Base-by-base conservation (phyloP, 2,888 invertebrate species). In the Helicoverpa assulta region DNA sequence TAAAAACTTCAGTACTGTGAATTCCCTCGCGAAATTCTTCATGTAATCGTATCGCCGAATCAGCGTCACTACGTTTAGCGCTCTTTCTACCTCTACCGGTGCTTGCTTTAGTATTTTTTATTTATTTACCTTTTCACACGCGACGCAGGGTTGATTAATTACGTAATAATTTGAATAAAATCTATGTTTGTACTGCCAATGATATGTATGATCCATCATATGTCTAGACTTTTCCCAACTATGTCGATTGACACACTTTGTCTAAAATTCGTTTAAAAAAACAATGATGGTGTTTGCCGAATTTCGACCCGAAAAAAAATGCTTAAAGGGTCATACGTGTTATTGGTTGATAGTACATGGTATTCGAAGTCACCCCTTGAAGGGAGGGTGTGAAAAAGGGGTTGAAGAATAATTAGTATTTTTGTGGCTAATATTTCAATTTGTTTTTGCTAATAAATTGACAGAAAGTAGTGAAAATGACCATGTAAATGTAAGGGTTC, bases 51-150 rank as follows among this genome's bases (percentile, higher is more conserved):
- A 82, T 81, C 81, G 61, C 52, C 51, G 60, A 80, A 69, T 61
- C 54, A 56, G 55, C 63, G 85, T 81, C 84, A 81, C 84, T 85
- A 82, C 85, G 69, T 69, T 47, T 70, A 74, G 70, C 70, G 80
- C 73, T 83, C 78, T 78, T 89, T 91, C 94, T 94, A 94, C 94
- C 94, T 94, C 94, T 90, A 87, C 86, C 90, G 94, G 94, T 94
- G 94, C 94, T 94, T 94, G 89, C 84, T 93, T 89, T 90, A 91
- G 86, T 86, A 81, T 84, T 86, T 86, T 80, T 83, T 86, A 63
- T 81, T 77, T 81, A 77, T 81, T 76, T 64, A 81, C 59, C 66
- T 69, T 53, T 54, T 66, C 56, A 76, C 62, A 65, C 54, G 43
- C 53, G 47, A 8, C 53, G 59, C 16, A 60, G 65, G 72, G 77